Evolutionary conservation across 2,113 vertebrate genomes (phyloP).

Genomic region (Sinocyclocheilus anophthalmus): DNA sequence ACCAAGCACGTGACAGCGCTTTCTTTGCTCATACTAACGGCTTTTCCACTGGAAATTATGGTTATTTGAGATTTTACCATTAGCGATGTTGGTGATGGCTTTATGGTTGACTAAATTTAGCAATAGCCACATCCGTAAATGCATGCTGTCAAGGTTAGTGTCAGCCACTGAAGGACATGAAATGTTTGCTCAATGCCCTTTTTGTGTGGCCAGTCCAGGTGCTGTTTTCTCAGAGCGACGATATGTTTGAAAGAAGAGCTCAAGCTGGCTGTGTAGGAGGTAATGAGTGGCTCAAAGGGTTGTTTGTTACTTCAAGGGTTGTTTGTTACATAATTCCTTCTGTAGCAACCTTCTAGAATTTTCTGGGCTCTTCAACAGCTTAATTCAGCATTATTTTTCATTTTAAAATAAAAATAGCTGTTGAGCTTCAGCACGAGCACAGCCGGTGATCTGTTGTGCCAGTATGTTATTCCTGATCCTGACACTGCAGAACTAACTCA

Average conservation of each 20-base stretch:
- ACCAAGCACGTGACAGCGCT: background rate
- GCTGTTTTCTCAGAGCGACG: background rate
- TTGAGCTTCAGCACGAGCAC: conserved; percentile 22
- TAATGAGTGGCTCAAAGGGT: background rate
- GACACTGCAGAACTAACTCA: conserved; percentile 69
- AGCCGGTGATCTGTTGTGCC: conserved; percentile 27
- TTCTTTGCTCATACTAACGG: background rate
- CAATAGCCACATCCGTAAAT: background rate
- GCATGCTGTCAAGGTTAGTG: conserved; percentile 8
- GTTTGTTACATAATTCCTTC: background rate
- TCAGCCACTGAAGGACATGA: conserved; percentile 25
- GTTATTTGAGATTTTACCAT: background rate
- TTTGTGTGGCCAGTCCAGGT: conserved; percentile 16
- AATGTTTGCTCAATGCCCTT: background rate
- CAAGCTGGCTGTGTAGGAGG: background rate
- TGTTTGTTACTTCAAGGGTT: background rate
- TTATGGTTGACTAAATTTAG: conserved; percentile 28
- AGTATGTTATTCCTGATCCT: conserved; percentile 56
- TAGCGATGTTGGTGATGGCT: background rate
- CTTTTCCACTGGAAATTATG: background rate
- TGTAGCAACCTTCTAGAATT: background rate
- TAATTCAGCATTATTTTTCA: background rate
- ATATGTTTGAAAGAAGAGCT: conserved; percentile 4
- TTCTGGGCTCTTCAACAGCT: background rate
- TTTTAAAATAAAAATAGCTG: conserved; percentile 24